These are phyloP conservation scores for Varecia variegata DNA, from an alignment of 2,797 vertebrate species.

Conservation along the genomic window DNA sequence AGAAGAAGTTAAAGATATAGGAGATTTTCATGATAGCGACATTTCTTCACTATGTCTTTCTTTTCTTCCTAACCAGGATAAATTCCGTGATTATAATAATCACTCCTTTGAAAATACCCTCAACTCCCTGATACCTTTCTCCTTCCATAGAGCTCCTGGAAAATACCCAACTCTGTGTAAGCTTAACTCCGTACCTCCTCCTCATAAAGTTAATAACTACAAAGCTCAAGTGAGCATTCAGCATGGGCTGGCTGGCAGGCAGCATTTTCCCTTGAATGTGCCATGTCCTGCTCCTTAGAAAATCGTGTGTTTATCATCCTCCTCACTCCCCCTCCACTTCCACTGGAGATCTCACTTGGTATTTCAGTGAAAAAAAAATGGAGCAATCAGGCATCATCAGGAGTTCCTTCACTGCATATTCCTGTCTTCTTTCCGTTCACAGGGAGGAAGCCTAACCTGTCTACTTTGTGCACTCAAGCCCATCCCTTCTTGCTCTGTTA, in stretches of 20 bases:
- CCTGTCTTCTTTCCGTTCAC: background rate
- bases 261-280: background rate
- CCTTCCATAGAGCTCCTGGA: background rate
- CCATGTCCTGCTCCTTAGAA: background rate
- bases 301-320: background rate
- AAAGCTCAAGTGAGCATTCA: background rate
- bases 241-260: rapidly evolving
- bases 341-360: background rate
- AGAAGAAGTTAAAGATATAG: background rate
- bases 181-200: background rate
- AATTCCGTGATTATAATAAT: background rate
- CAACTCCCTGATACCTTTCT: background rate
- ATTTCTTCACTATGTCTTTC: background rate
- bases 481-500: background rate
- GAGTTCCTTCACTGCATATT: background rate
- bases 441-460: background rate
- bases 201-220: background rate
- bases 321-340: background rate
- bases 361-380: background rate
- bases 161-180: background rate
- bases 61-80: background rate
- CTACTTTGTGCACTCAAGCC: background rate
- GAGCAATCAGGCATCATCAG: background rate
- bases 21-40: background rate
- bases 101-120: background rate